Conservation (phyloP, 2,113 vertebrate genomes). For the Corydoras maculifer region DNA sequence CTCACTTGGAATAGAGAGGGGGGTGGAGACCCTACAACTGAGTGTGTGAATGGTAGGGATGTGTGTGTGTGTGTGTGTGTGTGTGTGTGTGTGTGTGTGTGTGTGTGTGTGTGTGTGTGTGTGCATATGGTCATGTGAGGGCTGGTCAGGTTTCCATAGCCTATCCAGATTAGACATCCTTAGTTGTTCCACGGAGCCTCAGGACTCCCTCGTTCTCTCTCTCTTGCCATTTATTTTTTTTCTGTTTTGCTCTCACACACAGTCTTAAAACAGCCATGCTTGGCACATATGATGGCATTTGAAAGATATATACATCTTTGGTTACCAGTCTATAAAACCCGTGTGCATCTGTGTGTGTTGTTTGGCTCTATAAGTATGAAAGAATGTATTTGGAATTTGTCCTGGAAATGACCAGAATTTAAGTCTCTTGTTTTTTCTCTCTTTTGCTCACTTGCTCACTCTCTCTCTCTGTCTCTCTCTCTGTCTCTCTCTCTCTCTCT, state of each 20-base stretch:
- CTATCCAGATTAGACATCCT: constrained; percentile 12
- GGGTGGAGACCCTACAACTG: constrained; percentile 12
- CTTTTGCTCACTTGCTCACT: no score
- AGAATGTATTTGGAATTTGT: constrained; percentile 6
- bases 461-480: no score
- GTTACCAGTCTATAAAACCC: not conserved
- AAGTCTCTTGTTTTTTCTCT: no score
- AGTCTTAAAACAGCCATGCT: not conserved
- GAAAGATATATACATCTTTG: no score
- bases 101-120: not conserved
- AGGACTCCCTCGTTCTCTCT: not conserved
- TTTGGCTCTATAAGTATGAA: not conserved
- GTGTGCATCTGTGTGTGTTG: constrained; percentile 1
- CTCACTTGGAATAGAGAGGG: constrained; percentile 19
- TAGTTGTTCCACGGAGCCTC: not conserved
- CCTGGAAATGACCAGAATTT: constrained; percentile 7
- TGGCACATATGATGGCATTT: not conserved
- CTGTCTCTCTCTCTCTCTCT: no score
- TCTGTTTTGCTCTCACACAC: not conserved
- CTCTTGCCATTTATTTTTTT: not conserved
- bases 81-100: not conserved
- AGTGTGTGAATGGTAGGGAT: constrained; percentile 7
- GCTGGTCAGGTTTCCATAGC: constrained; percentile 14
- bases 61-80: not conserved
- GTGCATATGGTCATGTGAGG: not conserved